Evolutionary conservation across 53 echinoderm and acorn worm genomes (phyloP).

Genomic region (Echinometra lucunter): DNA sequence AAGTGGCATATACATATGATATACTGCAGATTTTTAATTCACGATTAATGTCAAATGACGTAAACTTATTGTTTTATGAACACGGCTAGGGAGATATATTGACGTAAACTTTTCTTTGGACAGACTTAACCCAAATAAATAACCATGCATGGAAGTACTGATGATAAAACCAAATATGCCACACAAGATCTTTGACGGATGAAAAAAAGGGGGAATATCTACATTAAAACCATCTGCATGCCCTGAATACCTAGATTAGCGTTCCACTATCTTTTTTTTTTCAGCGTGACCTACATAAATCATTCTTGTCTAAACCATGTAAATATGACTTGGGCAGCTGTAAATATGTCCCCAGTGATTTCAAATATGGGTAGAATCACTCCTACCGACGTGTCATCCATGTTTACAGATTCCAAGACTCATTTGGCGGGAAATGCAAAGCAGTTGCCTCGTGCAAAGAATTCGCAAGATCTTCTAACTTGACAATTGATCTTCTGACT

Average conservation of each 20-base stretch:
- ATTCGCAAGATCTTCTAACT: neutral
- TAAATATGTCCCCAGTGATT: conserved; percentile 1
- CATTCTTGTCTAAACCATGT: neutral
- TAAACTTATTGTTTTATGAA: no score
- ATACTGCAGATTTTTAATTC: neutral
- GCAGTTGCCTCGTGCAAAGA: neutral
- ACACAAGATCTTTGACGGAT: neutral
- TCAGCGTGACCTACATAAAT: conserved; percentile 21
- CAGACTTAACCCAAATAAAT: neutral
- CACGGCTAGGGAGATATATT: no score
- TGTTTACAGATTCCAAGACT: neutral
- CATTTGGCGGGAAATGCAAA: neutral
- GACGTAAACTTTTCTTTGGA: no score
- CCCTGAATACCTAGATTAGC: neutral
- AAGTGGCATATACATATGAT: neutral
- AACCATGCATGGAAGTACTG: neutral
- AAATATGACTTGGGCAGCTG: neutral
- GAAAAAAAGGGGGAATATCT: neutral
- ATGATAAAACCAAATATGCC: neutral
- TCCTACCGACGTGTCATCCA: neutral
- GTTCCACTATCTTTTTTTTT: neutral
- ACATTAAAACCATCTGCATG: conserved; percentile 18
- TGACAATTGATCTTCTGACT: no score
- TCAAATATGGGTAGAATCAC: neutral
- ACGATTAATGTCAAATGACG: neutral